Evolutionary conservation across 2,113 vertebrate genomes (phyloP).

Genomic region (Heliornis fulica): DNA sequence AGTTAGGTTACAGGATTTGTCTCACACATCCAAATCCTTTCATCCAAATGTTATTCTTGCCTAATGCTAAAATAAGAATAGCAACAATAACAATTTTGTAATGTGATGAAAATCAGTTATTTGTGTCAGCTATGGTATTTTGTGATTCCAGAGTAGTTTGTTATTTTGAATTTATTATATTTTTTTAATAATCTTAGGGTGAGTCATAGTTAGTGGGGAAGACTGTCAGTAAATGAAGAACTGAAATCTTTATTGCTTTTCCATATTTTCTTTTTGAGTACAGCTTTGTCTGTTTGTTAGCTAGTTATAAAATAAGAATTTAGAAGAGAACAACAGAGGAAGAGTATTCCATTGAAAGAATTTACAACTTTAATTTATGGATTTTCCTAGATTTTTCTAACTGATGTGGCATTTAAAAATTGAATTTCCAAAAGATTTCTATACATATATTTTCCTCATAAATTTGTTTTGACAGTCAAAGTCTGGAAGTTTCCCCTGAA

Average conservation of each 20-base stretch:
- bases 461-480: not conserved
- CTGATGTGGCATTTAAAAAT: not conserved
- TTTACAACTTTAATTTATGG: not conserved
- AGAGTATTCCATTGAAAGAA: not conserved
- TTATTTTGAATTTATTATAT: constrained; percentile 18
- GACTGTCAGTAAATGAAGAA: constrained; percentile 24
- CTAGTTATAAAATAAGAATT: not conserved
- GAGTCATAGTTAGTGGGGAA: constrained; percentile 22
- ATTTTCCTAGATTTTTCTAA: not conserved
- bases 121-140: not conserved
- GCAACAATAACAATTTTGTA: not conserved
- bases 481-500: not conserved
- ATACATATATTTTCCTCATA: not conserved
- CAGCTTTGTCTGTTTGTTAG: not conserved
- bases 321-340: not conserved
- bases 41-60: not conserved
- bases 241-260: constrained; percentile 34
- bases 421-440: not conserved
- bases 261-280: constrained; percentile 5
- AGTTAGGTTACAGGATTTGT: not conserved
- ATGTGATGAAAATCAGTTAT: not conserved
- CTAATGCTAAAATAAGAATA: not conserved
- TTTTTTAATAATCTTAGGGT: constrained; percentile 2
- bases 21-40: not conserved
- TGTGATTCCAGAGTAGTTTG: not conserved